A percentile compares a stretch with the other conserved stretches of the same genome.
Evolutionary conservation across 2,888 invertebrate genomes (phyloP).

Genomic region (Dendrolimus houi): DNA sequence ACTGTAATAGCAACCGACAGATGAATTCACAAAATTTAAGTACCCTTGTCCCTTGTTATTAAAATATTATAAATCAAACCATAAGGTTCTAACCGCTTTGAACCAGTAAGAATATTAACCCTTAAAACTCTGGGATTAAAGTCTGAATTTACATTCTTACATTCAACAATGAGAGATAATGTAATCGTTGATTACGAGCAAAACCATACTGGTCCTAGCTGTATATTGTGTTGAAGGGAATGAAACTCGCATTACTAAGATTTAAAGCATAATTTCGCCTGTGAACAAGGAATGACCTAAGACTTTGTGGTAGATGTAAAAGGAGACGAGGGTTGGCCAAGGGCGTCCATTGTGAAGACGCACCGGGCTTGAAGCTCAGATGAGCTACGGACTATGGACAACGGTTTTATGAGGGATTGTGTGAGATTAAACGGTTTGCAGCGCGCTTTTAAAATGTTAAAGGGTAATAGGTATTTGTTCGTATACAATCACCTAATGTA

Average conservation of each 20-base stretch:
- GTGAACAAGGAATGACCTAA: conserved; percentile 10
- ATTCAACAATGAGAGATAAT: too few relatives aligned
- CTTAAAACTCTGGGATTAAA: too few relatives aligned
- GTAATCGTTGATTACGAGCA: too few relatives aligned
- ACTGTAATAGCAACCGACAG: conserved; percentile 3
- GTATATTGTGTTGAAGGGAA: too few relatives aligned
- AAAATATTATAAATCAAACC: background rate
- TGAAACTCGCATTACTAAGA: conserved; percentile 12
- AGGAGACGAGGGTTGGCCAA: conserved; percentile 57
- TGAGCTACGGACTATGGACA: conserved; percentile 1
- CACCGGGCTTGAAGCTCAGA: conserved; percentile 17
- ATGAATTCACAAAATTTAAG: background rate
- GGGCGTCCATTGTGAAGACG: conserved; percentile 59
- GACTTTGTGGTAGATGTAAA: conserved; percentile 20
- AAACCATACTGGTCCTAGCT: too few relatives aligned
- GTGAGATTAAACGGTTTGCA: background rate
- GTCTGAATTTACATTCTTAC: too few relatives aligned
- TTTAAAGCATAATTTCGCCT: conserved; percentile 21
- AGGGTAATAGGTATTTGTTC: background rate
- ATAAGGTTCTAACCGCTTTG: background rate
- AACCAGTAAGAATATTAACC: too few relatives aligned
- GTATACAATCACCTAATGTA: too few relatives aligned
- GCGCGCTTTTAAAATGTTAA: background rate
- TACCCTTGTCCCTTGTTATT: background rate
- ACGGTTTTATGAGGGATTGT: conserved; percentile 1